Base-by-base conservation (phyloP, 2,113 vertebrate species). In the Thalassarche chlororhynchos region DNA sequence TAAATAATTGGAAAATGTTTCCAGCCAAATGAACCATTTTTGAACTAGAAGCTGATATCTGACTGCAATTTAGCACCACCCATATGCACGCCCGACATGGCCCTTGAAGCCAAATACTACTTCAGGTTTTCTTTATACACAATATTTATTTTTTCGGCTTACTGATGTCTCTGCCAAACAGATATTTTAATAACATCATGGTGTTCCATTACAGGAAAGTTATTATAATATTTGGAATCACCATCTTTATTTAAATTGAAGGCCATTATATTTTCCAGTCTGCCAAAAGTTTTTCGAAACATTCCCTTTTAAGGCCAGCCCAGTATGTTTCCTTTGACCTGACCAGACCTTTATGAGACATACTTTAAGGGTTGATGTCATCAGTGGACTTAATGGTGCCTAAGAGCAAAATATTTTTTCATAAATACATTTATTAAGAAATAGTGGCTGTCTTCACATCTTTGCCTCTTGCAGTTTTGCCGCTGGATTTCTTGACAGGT, bases 41-140 rank as follows among this genome's bases (percentile, higher is more conserved):
- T 86, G 6, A 92, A 49, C 16, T 36, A 68, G 61, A 75, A 94
- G 47, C 25, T 54, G 34, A 21, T 58, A 57, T 49, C 24, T 61
- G 36, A 62, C 40, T 70, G n/a, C 17, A 74, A 24, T 87, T 94
- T 71, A 38, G 8, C 70, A 82, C 32, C 72, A 51, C 14, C 10
- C 2, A 0, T 42, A 16, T 34, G 9, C 0, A 1, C n/a, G 44
- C 32, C 42, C 12, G 5, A 58, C 29, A 60, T 0, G 0, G 49
- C 44, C 61, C 34, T 28, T 54, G 68, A 78, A 70, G 29, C 49
- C 54, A 78, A 87, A 61, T 61, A 84, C 49, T 74, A n/a, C 77
- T 83, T 82, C 57, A 90, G 14, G 3, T 76, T 95, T 92, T 68
- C 49, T 90, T 92, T 69, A 72, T 14, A 72, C 6, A 19, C 18